Base-by-base conservation (phyloP, 2,797 vertebrate genomes). In the Pelodytes ibericus region DNA sequence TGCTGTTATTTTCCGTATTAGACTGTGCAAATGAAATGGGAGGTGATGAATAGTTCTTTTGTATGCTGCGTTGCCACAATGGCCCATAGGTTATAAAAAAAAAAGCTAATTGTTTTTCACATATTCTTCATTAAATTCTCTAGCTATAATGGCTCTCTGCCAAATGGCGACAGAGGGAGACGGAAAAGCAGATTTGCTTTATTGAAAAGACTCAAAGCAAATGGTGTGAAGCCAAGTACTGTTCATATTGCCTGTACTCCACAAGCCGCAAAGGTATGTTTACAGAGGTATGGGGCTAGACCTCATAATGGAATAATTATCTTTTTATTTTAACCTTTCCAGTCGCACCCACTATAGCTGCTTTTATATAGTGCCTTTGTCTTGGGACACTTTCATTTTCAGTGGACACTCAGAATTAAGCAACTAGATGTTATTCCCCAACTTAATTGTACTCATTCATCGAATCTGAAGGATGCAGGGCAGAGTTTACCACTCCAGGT, bases 121-220 rank as follows among this genome's bases (percentile, higher is more conserved):
- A 13, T 2, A 20, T 58, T 66, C 1, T 74, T 29, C 20, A 83
- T 64, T 6, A 31, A 33, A 11, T 69, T 44, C 26, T 73, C 20
- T 85, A 99, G 97, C 89, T 99, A 99, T 93, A 99, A 99, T 95
- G 98, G 98, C 87, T 99, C 97, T 86, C 94, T 99, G 85, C 98
- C 97, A 82, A 98, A 98, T 6, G 98, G 98, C 58, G 98, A 99
- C 83, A 90, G 96, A 83, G 98, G 98, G 87, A 94, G 98, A 84
- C 95, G 97, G 79, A 99, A 99, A 93, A 99, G 98, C 89, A 95
- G 96, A 3, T 99, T 99, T 90, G 95, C 94, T 86, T 94, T 99
- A 86, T 96, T 94, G 85, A 98, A 96, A 91, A 95, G 96, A 82
- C 94, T 96, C 80, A 99, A 98, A 89, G 93, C 98, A 81, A 99